Percentiles rank a stretch among this genome's conserved stretches.
These are phyloP conservation scores for Anthopleura sola DNA, from an alignment of 64 coral and sea anemone species.

Conservation along the genomic window DNA sequence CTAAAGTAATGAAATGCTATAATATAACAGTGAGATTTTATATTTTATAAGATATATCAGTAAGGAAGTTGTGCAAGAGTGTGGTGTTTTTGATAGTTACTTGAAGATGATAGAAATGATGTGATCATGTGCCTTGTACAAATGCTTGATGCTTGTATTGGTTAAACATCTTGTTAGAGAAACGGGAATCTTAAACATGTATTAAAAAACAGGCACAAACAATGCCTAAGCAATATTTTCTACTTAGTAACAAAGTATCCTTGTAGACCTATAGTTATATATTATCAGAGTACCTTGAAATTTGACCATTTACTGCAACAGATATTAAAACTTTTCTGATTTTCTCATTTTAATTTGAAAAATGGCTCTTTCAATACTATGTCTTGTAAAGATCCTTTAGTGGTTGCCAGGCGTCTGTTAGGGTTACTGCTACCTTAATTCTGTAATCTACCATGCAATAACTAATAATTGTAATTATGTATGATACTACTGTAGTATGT, in stretches of 20 bases:
- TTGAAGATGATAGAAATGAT: neutral
- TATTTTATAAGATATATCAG: neutral
- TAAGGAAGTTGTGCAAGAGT: neutral
- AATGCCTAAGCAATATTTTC: neutral
- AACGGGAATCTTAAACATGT: too few species aligned
- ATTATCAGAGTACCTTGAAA: too few species aligned
- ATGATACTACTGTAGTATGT: too few species aligned
- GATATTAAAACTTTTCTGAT: neutral
- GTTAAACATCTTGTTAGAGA: neutral
- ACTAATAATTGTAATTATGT: neutral
- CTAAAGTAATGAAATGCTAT: neutral
- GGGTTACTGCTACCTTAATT: neutral
- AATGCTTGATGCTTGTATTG: neutral
- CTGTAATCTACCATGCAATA: neutral
- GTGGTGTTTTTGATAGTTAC: neutral
- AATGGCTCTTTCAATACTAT: too few species aligned
- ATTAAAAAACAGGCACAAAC: neutral
- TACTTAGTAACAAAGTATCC: too few species aligned
- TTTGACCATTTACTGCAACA: too few species aligned
- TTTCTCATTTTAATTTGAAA: neutral
- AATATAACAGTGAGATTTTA: constrained; percentile 1
- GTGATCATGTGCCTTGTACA: neutral
- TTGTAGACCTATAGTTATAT: too few species aligned
- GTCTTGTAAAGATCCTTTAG: neutral
- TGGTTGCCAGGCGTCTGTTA: neutral